Evolutionary conservation across 2,113 vertebrate genomes (phyloP).

Genomic region (Calidris pygmaea): DNA sequence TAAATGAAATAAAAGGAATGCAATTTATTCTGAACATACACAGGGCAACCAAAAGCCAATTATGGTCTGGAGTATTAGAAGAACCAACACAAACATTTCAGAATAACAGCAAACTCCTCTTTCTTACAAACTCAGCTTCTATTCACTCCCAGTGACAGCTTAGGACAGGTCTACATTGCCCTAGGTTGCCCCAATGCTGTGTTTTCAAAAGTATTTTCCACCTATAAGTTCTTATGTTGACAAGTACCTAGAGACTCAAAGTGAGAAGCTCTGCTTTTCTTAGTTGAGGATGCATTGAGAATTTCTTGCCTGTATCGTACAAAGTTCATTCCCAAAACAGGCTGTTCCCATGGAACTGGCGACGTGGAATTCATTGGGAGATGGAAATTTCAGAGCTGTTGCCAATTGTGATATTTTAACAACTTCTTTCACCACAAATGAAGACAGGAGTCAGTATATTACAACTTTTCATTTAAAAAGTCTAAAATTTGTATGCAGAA

Average conservation of each 20-base stretch:
- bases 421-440: neutral
- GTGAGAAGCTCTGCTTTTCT: neutral
- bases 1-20: neutral
- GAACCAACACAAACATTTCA: neutral
- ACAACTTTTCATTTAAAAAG: neutral
- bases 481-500: neutral
- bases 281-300: neutral
- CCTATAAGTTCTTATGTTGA: neutral
- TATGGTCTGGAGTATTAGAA: neutral
- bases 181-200: neutral
- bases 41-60: neutral
- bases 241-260: fast-evolving
- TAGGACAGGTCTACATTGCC: neutral
- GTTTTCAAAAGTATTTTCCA: neutral
- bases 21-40: neutral
- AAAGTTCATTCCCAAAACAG: neutral
- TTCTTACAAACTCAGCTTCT: neutral
- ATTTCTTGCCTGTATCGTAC: neutral
- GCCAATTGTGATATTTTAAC: neutral
- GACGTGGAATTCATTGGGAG: neutral
- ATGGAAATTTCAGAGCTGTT: neutral
- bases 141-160: neutral
- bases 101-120: neutral
- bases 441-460: neutral
- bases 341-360: neutral